Base-by-base conservation (phyloP, 2,888 invertebrate species). In the Mimas tiliae region DNA sequence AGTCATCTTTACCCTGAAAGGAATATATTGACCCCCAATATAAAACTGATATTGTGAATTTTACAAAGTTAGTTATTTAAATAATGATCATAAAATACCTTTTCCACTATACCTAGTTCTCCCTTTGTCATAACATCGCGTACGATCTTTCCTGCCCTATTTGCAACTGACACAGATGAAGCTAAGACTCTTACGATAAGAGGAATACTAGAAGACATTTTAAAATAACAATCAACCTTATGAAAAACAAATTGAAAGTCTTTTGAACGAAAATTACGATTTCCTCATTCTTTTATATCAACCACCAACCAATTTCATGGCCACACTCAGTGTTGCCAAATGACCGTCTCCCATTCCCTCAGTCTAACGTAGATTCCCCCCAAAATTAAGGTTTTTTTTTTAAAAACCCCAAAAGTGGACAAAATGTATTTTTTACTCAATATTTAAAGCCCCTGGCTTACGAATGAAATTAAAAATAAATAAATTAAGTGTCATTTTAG, bases 91-190 rank as follows among this genome's bases (percentile, higher is more conserved):
- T 50, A n/a, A n/a, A n/a, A 27, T 88, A 97, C 97, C 95, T 99
- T 99, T 80, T 98, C 98, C 14, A 99, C 95, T 76, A 99, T 98
- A 65, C 97, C 98, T 53, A 99, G 93, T 78, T 98, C 97, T 53
- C 99, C 99, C 83, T 96, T 96, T 74, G 95, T 96, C 95, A 99
- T 96, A 55, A 99, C 96, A 94, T 98, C 98, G 72, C 98, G 94
- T 63, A 99, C 97, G 69, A 99, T 98, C 89, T 95, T 95, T 0
- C 98, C 98, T 71, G 98, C 98, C 78, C 96, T 95, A 74, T 95
- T 95, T 0, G 98, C 97, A 38, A 97, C 96, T 53, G 95, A 95
- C 34, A 97, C 96, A 38, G 98, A 97, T 14, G 97, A 96, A 50
- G 97, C 97, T 64, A 98, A 89, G 67, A 98, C 82, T 69, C 96